Base-by-base conservation (phyloP, 2,113 vertebrate genomes). In the Mus pahari region DNA sequence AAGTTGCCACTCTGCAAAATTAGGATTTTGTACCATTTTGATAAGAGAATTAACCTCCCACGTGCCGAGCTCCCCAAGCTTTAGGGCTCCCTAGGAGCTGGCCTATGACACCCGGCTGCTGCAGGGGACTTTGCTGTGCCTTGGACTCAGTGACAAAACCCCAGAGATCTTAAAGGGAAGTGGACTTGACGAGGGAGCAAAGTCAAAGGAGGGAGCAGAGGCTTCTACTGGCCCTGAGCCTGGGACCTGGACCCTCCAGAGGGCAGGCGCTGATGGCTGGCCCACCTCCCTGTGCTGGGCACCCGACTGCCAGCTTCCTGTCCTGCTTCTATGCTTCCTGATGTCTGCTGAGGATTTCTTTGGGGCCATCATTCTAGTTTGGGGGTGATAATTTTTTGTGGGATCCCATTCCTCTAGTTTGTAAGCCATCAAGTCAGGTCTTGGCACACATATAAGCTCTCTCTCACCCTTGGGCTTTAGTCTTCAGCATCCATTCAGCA, bases 1-100 rank as follows among this genome's bases (percentile, higher is more conserved):
- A 98, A 98, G 99, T 98, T 98, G 98, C 98, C 98, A 98, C 98
- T 98, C 98, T 99, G 98, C 98, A 99, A 98, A 99, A 99, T 99
- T 98, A 98, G 98, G 98, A 98, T 98, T 99, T 99, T 97, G 98
- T 98, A 98, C 97, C 98, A 97, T 99, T 98, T 99, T 98, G 98
- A 98, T 98, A 98, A 98, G 98, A 98, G 98, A 98, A 98, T 99
- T 99, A 99, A 99, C 98, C 98, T 98, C 97, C 98, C 97, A 96
- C 42, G 70, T 98, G 98, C 98, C 98, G 95, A 60, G 75, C 90
- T 95, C 95, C 79, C 50, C 3, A 60, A 39, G 42, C 60, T n/a
- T 13, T 42, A 90, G 92, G 20, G 10, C 58, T 70, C 86, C 87
- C 6, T 0, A 31, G 82, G 75, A 92, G 39, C 13, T 0, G 1